These are phyloP conservation scores for Lophura nycthemera DNA, from an alignment of 2,113 vertebrate genomes.

Conservation along the genomic window DNA sequence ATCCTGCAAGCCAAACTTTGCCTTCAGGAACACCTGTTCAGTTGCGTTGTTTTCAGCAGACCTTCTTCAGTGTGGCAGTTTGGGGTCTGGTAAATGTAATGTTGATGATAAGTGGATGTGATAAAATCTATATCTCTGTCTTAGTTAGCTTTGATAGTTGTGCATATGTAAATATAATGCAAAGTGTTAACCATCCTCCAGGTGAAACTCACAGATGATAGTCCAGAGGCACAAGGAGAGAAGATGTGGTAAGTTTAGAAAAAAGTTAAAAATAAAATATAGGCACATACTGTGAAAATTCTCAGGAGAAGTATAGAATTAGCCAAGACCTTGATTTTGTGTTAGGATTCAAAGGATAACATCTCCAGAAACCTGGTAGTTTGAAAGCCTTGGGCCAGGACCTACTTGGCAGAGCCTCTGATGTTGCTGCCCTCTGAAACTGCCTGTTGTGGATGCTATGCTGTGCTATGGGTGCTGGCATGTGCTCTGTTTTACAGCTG, in stretches of 20 bases:
- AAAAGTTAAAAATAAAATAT: not conserved
- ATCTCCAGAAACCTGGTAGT: not conserved
- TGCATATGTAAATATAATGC: not conserved
- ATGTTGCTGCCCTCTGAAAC: not conserved
- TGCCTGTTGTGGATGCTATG: not conserved
- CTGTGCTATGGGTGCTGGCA: not conserved
- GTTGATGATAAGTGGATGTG: not conserved
- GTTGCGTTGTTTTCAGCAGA: slow-evolving; percentile 21
- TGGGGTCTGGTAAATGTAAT: not conserved
- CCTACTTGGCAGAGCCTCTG: not conserved
- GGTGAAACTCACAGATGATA: not conserved
- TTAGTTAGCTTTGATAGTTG: not conserved
- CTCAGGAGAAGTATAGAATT: not conserved
- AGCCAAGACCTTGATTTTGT: not conserved
- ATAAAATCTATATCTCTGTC: not conserved
- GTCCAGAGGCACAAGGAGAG: not conserved
- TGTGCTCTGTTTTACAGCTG: not conserved
- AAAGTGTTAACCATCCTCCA: not conserved
- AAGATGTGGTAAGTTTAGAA: not conserved
- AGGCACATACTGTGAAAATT: not conserved
- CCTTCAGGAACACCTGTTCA: slow-evolving; percentile 52
- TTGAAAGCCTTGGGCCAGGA: not conserved
- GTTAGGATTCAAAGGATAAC: not conserved
- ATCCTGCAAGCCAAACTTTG: slow-evolving; percentile 5
- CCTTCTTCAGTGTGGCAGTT: not conserved